phyloP scores from a whole-genome alignment of 2,797 vertebrate genomes.

The Zenarchopterus dispar region DNA sequence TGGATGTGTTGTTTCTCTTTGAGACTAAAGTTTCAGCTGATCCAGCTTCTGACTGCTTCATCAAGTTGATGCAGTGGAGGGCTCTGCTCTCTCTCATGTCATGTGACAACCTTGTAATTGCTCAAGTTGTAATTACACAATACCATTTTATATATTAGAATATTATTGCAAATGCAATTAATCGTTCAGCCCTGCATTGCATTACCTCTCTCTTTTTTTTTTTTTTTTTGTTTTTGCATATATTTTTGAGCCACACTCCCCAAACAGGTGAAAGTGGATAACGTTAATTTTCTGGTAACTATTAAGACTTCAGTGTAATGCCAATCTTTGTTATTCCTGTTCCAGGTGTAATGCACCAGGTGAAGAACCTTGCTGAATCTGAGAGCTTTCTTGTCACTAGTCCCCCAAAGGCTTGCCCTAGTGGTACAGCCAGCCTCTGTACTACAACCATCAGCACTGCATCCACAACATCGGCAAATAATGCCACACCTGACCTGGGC shows the following conservation, averaged over 20 bases:
- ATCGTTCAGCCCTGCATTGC: too few relatives aligned
- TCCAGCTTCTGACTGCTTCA: too few relatives aligned
- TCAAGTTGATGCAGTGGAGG: too few relatives aligned
- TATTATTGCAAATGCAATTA: too few relatives aligned
- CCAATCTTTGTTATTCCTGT: neutral
- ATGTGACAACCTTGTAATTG: too few relatives aligned
- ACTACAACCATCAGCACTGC: constrained; percentile 93
- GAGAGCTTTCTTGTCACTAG: constrained; percentile 93
- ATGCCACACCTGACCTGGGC: constrained; percentile 90
- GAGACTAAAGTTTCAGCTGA: too few relatives aligned
- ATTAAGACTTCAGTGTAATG: neutral
- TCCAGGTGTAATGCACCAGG: constrained; percentile 98
- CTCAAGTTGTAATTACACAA: too few relatives aligned
- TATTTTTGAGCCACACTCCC: neutral
- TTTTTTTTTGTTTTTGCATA: too few relatives aligned
- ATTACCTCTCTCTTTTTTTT: too few relatives aligned
- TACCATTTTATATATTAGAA: too few relatives aligned
- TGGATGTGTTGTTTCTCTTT: too few relatives aligned
- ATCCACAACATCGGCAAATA: constrained; percentile 89
- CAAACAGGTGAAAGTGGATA: neutral
- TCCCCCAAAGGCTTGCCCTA: constrained; percentile 94
- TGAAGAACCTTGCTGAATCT: constrained; percentile 96
- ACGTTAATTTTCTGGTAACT: neutral
- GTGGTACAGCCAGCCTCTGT: constrained; percentile 90
- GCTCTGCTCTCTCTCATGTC: too few relatives aligned